Base-by-base conservation (phyloP, 2,113 vertebrate species). In the Caranx melampygus region DNA sequence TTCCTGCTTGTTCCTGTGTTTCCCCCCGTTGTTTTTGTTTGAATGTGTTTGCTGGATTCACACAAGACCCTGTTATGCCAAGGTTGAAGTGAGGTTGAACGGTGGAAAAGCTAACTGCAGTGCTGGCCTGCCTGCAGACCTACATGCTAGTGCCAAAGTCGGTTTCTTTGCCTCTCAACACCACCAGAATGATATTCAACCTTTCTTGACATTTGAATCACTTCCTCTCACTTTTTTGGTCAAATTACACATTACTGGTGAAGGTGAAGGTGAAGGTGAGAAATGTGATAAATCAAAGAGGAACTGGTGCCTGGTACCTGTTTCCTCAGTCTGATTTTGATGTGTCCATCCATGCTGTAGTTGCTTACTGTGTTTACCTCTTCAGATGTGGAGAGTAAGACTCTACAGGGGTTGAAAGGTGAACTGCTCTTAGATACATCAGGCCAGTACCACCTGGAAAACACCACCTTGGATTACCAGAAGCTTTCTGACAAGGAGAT, bases 401-500 rank as follows among this genome's bases (percentile, higher is more conserved):
- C 96, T 7, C 95, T 99, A 13, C 95, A 96, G 73, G 98, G 97
- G 5, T 60, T 93, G n/a, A 98, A 95, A 92, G 94, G 87, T 77
- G 97, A 98, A 84, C 95, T 95, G 63, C 92, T 82, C 40, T 94
- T 99, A 68, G 96, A 95, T 69, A 89, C 83, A 31, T 89, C 96
- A 8, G 96, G 96, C 4, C 95, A 94, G 49, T 95, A 97, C 86
- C 92, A 95, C 34, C 81, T 98, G 86, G 97, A 97, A 69, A 99
- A 99, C 94, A 98, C 96, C 86, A 97, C 94, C 62, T 75, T 98
- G 35, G 97, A 97, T 87, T 99, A 96, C 93, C 98, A 99, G 94
- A 97, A 96, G 86, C 95, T 97, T 84, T 85, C 96, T 15, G 97
- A 98, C 84, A 99, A 98, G 92, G 97, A 98, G 90, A 91, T 98